Evolutionary conservation across 2,113 vertebrate genomes (phyloP), one percentile per base, ranked within the genome.

Genomic region (Cottus gobio): DNA sequence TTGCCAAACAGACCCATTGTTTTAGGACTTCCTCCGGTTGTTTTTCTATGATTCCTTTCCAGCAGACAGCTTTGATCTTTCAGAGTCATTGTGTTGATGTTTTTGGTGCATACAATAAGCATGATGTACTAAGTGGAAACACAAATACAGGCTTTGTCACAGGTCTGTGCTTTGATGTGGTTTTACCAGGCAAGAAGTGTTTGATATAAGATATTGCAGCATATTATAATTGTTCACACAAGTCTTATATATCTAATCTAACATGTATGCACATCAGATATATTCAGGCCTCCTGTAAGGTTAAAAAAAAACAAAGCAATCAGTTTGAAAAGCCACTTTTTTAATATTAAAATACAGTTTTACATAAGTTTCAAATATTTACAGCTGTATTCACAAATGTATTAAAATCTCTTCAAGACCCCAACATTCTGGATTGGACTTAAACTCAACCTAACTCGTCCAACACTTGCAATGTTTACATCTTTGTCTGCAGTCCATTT

Each of bases 301-400:
- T 63, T 11, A 66, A 24, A 54, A 54, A 24, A n/a, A 70, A 34
- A 62, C n/a, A 56, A 64, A 39, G 8, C 12, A 69, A 9, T 57
- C 3, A 52, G 8, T 58, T 71, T 56, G 2, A 62, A 87, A 89
- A 85, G 62, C 20, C 15, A 46, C 0, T 39, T 58, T 64, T 92
- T 91, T 86, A 88, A 69, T 89, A 88, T 65, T 80, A 86, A 85
- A 86, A 92, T 81, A 91, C 34, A 39, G 48, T 85, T 89, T 84
- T 48, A 76, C 34, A 77, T 5, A 16, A 70, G 50, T 85, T 18
- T 79, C 16, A 88, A 91, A 82, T 87, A 91, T 90, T 72, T 89
- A 92, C 89, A 93, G 60, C 80, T 64, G 6, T 89, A 91, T 90
- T 84, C 79, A 91, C 90, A 93, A 78, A 78, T 39, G 39, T 36